Evolutionary conservation across 2,888 invertebrate genomes (phyloP), one percentile per base, ranked within the genome.

Genomic region (Ceraclea dissimilis): DNA sequence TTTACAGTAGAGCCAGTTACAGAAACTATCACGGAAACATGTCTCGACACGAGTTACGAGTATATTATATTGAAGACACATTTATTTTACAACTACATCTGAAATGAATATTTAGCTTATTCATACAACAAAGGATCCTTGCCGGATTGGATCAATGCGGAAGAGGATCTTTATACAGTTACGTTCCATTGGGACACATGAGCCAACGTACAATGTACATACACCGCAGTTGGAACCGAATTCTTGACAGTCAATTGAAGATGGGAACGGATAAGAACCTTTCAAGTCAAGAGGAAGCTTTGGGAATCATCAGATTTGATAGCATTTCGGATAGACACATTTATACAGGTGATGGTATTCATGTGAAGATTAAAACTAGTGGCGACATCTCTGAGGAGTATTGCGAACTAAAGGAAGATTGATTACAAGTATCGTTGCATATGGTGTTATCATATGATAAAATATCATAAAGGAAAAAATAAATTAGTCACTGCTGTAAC

Each of bases 301-400:
- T 93, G 10, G 79, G 84, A 2, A 79, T 98, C 22, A 78, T 96
- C 43, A 94, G 92, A 0, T 99, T 99, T 70, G 93, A 94, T 64
- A 93, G 96, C 54, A 97, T 98, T 2, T 93, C 97, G 1, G 99
- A 99, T 70, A 83, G 99, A 68, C 98, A 99, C 70, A 97, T 97
- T 66, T 90, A 94, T 67, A 97, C 97, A 57, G 99, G 97, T 49
- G 98, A 98, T 76, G 84, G 85, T 56, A 86, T 97, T 64, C 76
- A 81, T 58, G 88, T 98, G 63, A 84, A 89, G 65, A 79, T 95
- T 60, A 88, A 97, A 63, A 93, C 93, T 18, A 90, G 89, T 64
- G 88, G 86, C 72, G 95, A 95, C 1, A 80, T 91, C 59, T 78
- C 81, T 62, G 82, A 84, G 68, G 83, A 83, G 68, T 85, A 83